Percentiles rank a stretch among this genome's conserved stretches.
phyloP scores from a whole-genome alignment of 2,113 vertebrate species.

The Geococcyx californianus region DNA sequence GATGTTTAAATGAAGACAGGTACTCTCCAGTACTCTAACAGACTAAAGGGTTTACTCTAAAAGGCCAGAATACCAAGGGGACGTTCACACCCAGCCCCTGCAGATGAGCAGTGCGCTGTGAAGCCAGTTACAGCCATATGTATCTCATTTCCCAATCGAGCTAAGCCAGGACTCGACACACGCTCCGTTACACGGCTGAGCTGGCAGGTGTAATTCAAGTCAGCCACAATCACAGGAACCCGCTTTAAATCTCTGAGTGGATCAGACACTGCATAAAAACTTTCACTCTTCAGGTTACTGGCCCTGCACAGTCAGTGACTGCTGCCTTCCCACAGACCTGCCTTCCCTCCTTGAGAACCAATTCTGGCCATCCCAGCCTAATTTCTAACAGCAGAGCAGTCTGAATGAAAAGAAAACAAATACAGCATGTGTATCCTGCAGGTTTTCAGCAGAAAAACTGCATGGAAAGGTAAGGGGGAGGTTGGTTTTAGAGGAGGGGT shows the following conservation, averaged over 20 bases:
- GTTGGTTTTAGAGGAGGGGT: not conserved
- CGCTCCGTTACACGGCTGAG: not conserved
- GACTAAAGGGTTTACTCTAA: not conserved
- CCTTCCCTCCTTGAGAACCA: not conserved
- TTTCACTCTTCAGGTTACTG: not conserved
- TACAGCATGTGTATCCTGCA: not conserved
- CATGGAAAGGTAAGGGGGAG: not conserved
- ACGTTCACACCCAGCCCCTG: not conserved
- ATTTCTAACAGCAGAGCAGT: not conserved
- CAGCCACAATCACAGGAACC: not conserved
- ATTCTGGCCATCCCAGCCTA: not conserved
- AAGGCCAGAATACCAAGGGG: not conserved
- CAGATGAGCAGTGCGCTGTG: not conserved
- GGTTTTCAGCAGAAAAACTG: not conserved
- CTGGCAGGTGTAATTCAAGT: not conserved
- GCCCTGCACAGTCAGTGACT: not conserved
- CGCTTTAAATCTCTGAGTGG: not conserved
- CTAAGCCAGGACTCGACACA: fast-evolving
- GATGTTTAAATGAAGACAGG: not conserved
- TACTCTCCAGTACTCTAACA: not conserved
- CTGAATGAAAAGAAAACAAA: not conserved
- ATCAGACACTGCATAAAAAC: not conserved
- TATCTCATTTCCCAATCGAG: not conserved
- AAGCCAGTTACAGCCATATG: not conserved
- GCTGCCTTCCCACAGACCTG: not conserved